Evolutionary conservation across 2,113 vertebrate species (phyloP).

Genomic region (Catharus minimus): DNA sequence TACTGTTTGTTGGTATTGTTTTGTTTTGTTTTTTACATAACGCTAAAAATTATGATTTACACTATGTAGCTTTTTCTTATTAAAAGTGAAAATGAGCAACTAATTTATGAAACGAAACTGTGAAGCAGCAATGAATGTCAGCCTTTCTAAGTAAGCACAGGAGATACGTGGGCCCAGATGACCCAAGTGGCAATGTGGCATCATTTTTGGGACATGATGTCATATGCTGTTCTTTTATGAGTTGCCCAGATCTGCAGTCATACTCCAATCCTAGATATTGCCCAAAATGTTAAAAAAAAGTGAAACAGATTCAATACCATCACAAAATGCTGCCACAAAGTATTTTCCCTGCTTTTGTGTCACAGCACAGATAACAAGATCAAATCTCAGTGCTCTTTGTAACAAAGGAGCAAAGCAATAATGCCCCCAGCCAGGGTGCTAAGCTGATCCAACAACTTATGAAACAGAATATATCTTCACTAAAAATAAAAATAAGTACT

Average conservation of each 20-base stretch:
- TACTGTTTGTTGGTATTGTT: background rate
- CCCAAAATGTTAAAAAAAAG: background rate
- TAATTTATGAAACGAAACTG: background rate
- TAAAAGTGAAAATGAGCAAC: background rate
- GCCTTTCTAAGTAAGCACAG: background rate
- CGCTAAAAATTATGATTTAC: background rate
- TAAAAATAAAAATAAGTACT: conserved; percentile 2
- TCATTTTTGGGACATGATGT: background rate
- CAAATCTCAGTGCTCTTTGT: background rate
- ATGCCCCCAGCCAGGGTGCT: background rate
- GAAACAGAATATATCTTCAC: background rate
- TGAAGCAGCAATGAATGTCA: background rate
- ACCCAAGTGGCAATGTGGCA: background rate
- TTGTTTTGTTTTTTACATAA: background rate
- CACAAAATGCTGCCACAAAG: background rate
- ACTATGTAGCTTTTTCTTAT: background rate
- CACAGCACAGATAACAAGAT: background rate
- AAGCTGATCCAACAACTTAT: background rate
- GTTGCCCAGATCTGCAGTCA: background rate
- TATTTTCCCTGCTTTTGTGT: background rate
- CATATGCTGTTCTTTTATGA: background rate
- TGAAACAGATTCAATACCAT: background rate
- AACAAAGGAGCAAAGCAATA: background rate
- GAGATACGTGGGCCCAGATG: background rate
- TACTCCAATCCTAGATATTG: background rate